Evolutionary conservation across 2,113 vertebrate species (phyloP).

Genomic region (Grammomys dolichurus): DNA sequence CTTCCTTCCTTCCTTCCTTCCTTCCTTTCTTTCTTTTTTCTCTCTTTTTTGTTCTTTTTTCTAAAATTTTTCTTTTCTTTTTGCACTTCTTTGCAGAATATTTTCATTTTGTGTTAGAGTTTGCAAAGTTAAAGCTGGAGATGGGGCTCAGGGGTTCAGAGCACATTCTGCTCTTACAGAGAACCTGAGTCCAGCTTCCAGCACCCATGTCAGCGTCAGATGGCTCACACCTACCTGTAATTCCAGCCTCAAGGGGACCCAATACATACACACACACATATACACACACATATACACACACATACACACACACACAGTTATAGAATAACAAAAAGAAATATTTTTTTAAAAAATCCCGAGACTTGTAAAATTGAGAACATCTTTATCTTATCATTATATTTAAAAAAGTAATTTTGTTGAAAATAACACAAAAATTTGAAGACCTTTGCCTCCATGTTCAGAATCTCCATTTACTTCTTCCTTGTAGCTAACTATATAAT

Average conservation of each 20-base stretch:
- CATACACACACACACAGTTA: neutral
- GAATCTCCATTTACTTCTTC: conserved; percentile 25
- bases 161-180: neutral
- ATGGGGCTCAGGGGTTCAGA: neutral
- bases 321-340: neutral
- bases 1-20: neutral
- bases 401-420: conserved; percentile 12
- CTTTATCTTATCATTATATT: conserved; percentile 15
- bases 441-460: neutral
- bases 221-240: neutral
- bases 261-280: neutral
- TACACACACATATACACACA: neutral
- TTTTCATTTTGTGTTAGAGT: neutral
- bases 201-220: neutral
- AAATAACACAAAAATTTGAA: neutral
- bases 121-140: neutral
- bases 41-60: neutral
- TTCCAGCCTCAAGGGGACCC: neutral
- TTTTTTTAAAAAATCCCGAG: neutral
- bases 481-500: neutral
- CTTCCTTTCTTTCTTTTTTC: neutral
- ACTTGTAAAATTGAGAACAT: neutral
- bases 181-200: neutral
- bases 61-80: neutral
- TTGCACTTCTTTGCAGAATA: neutral